Conservation (phyloP, 2,888 invertebrate species). For the Agelastica alni region DNA sequence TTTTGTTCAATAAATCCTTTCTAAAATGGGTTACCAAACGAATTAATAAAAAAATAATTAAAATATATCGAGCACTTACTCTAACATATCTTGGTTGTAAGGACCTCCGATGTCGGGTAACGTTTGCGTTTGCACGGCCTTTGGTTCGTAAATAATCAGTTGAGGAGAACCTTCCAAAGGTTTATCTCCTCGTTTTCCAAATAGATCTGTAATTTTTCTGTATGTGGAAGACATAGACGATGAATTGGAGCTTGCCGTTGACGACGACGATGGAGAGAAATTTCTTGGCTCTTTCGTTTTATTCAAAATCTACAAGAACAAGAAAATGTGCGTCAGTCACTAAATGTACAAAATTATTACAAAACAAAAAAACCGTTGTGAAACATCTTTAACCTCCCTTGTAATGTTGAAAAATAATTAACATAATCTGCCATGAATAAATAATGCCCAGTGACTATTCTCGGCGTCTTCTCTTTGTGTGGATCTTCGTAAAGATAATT, state of each 20-base stretch:
- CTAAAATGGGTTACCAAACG: not conserved
- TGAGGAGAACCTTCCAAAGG: slow-evolving; percentile 44
- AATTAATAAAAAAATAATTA: not conserved
- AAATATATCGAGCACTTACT: slow-evolving; percentile 37
- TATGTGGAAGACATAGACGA: slow-evolving; percentile 68
- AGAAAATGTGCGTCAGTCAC: no score
- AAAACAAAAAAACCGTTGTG: no score
- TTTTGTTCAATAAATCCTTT: no score
- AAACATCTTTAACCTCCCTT: no score
- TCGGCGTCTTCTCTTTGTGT: no score
- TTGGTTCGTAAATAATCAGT: slow-evolving; percentile 37
- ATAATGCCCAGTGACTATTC: no score
- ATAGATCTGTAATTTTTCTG: slow-evolving; percentile 66
- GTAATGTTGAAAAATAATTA: no score
- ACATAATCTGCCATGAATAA: no score
- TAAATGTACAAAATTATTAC: no score
- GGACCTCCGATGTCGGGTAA: slow-evolving; percentile 61
- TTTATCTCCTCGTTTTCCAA: slow-evolving; percentile 56
- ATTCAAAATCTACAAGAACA: slow-evolving; percentile 17
- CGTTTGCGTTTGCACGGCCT: slow-evolving; percentile 35
- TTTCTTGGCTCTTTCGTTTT: slow-evolving; percentile 28
- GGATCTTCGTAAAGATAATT: no score
- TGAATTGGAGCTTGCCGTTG: slow-evolving; percentile 62
- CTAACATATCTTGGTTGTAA: slow-evolving; percentile 52
- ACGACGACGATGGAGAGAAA: slow-evolving; percentile 61